phyloP scores from a whole-genome alignment of 2,113 vertebrate species.

The Nerophis ophidion region DNA sequence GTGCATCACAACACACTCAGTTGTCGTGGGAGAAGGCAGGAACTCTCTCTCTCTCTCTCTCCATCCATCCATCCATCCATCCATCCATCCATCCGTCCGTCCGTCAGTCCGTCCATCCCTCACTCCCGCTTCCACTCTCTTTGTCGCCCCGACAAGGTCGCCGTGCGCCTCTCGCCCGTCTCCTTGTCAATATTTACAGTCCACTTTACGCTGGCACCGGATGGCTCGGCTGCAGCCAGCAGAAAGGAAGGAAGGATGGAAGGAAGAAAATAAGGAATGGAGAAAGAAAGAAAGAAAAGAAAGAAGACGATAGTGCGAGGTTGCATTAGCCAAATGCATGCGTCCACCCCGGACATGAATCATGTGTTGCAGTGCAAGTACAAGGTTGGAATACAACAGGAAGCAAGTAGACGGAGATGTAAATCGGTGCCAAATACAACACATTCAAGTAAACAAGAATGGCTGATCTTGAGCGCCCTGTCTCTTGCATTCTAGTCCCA shows the following conservation, averaged over 20 bases:
- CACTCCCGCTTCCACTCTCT: conserved; percentile 10
- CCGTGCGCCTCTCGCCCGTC: conserved; percentile 36
- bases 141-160: conserved; percentile 54
- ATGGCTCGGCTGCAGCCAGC: conserved; percentile 50
- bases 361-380: conserved; percentile 56
- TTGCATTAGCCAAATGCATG: conserved; percentile 65
- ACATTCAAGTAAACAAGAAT: no score
- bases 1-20: conserved; percentile 67
- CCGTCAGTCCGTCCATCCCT: conserved; percentile 3
- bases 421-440: not conserved
- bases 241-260: not conserved
- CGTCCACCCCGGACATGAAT: conserved; percentile 57
- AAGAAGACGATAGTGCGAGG: conserved; percentile 6
- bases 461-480: no score
- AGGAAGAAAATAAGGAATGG: not conserved
- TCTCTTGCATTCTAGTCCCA: no score
- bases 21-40: conserved; percentile 60
- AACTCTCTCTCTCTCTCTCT: conserved; percentile 28
- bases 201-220: conserved; percentile 56
- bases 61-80: not conserved
- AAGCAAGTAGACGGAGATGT: not conserved
- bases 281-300: not conserved
- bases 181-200: conserved; percentile 69
- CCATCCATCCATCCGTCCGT: not conserved
- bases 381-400: conserved; percentile 2